Base-by-base conservation (phyloP, 1,140 invertebrate genomes). In the Apocrypta bakeri region DNA sequence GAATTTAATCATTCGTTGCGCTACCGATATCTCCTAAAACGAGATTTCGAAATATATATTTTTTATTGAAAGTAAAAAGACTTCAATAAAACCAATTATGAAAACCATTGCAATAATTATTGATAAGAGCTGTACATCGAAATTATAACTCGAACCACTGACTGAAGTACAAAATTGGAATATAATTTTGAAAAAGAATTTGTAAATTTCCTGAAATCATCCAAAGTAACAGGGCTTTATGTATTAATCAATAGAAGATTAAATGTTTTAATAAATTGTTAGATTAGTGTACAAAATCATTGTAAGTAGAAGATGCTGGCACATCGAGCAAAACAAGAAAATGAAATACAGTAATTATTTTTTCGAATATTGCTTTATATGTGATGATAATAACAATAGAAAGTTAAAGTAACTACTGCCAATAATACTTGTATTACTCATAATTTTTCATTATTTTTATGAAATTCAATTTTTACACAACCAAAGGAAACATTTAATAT, bases 331-430 rank as follows among this genome's bases (percentile, higher is more conserved):
- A 56, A 56, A 56, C 17, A 56, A 56, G 1, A 76, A 37, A 73
- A 73, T 25, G 4, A 76, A 76, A 33, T 64, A 3, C n/a, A 37
- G 1, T 61, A 76, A 64, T 29, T 87, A 85, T 86, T 85, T 87
- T 86, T 86, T 81, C 29, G 84, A 81, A 68, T 37, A 72, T 85
- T 83, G 69, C 74, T 76, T 75, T 64, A 63, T 7, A 76, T 31
- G 81, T 68, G 40, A 25, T 75, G 31, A 76, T 76, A 29, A 76
- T 61, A 76, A 76, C 69, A 76, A 76, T 68, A 73, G 40, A 66
- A 75, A 66, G 61, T 66, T 61, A 37, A 37, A 21, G 68, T 63
- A 42, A 61, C 1, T 63, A 64, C 74, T 76, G 74, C 56, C 74
- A 64, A 21, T 75, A 9, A 24, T 61, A 17, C 24, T 74, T 48